Evolutionary conservation across 2,888 invertebrate genomes (phyloP).

Genomic region (Brenthis ino): DNA sequence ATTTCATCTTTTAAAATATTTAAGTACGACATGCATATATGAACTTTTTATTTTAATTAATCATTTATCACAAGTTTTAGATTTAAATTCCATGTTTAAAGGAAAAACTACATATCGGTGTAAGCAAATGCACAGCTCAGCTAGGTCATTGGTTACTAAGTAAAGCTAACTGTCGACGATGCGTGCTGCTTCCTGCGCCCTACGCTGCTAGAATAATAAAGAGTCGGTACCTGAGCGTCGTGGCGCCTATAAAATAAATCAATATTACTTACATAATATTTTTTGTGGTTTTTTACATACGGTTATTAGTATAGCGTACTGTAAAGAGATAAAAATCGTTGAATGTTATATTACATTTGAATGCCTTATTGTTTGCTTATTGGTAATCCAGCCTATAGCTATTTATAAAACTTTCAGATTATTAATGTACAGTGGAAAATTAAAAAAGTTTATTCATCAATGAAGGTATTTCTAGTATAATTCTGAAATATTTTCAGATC

Average conservation of each 20-base stretch:
- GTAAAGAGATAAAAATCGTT: not conserved
- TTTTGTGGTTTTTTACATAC: not conserved
- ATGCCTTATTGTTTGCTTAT: too few species aligned
- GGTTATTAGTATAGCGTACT: constrained; percentile 1
- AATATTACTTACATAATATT: constrained; percentile 19
- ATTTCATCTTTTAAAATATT: too few species aligned
- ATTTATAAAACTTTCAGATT: too few species aligned
- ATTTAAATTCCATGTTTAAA: too few species aligned
- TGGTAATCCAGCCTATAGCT: too few species aligned
- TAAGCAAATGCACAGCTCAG: constrained; percentile 35
- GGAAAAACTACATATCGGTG: constrained; percentile 9
- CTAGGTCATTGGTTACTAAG: constrained; percentile 50
- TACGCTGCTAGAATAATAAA: constrained; percentile 43
- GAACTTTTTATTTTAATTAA: too few species aligned
- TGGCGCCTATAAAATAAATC: constrained; percentile 31
- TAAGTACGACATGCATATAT: too few species aligned
- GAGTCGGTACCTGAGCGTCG: constrained; percentile 25
- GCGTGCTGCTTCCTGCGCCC: constrained; percentile 45
- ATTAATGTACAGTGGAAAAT: too few species aligned
- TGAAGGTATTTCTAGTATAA: too few species aligned
- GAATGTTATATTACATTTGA: not conserved
- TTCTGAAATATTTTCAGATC: too few species aligned
- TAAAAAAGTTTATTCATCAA: too few species aligned
- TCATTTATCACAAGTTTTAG: too few species aligned
- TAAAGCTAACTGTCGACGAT: constrained; percentile 44